A percentile compares a stretch with the other conserved stretches of the same genome.
Conservation (phyloP, 1,140 invertebrate genomes). For the Holotrichia oblita region DNA sequence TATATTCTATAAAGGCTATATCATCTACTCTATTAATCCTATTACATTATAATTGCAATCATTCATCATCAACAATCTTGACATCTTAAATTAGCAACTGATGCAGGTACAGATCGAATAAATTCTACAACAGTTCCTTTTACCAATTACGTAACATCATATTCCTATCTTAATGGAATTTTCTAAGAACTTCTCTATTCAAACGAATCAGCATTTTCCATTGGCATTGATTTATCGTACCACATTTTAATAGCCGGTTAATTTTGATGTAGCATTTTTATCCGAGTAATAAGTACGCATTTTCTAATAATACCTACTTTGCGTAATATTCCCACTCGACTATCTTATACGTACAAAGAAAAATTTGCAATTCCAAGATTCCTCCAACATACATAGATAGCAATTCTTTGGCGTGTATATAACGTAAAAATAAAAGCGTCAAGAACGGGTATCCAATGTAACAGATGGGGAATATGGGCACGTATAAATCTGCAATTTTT, state of each 20-base stretch:
- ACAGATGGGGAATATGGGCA: not conserved
- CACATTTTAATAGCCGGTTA: not conserved
- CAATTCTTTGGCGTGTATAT: too few relatives aligned
- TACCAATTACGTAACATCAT: too few relatives aligned
- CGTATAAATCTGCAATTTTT: not conserved
- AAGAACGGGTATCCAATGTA: not conserved
- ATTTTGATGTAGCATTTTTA: not conserved
- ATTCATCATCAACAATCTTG: too few relatives aligned
- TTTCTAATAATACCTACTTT: conserved; percentile 7
- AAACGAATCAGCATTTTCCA: conserved; percentile 7
- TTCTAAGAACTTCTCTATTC: conserved; percentile 12
- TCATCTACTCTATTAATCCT: too few relatives aligned
- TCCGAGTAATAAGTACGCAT: not conserved
- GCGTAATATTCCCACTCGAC: not conserved
- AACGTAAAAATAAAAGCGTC: not conserved
- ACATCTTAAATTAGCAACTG: not conserved
- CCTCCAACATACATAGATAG: too few relatives aligned
- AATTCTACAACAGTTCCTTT: not conserved
- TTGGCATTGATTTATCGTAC: conserved; percentile 12
- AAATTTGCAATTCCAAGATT: not conserved
- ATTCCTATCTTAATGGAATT: conserved; percentile 2
- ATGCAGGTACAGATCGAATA: not conserved
- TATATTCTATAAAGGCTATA: too few relatives aligned
- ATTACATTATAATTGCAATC: too few relatives aligned
- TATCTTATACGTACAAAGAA: not conserved